phyloP scores from a whole-genome alignment of 1,140 invertebrate genomes.

The Plutomurus gul region DNA sequence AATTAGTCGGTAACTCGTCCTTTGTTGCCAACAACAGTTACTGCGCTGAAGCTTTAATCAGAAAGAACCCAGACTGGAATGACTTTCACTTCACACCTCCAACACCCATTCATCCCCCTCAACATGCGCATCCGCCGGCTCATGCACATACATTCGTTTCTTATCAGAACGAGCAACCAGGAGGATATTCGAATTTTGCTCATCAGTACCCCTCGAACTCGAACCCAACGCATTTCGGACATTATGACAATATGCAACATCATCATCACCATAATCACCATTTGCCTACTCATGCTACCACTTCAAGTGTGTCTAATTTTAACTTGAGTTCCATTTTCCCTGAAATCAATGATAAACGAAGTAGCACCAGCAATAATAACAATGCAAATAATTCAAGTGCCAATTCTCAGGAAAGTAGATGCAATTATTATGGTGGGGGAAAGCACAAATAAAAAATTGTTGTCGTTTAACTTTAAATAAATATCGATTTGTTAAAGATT shows the following conservation, averaged over 20 bases:
- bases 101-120: not conserved
- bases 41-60: conserved; percentile 45
- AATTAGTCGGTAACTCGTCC: conserved; percentile 34
- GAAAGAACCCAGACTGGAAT: conserved; percentile 42
- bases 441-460: not conserved
- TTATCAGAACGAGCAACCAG: conserved; percentile 25
- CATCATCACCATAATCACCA: conserved; percentile 33
- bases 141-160: not conserved
- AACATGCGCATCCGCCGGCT: not conserved
- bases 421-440: conserved; percentile 10
- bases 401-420: not conserved
- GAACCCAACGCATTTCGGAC: not conserved
- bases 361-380: not conserved
- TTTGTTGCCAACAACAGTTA: conserved; percentile 37
- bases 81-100: conserved; percentile 35
- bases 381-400: not conserved
- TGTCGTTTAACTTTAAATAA: too few species aligned
- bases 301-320: conserved; percentile 49
- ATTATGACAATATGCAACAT: conserved; percentile 10
- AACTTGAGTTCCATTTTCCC: conserved; percentile 53
- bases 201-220: not conserved
- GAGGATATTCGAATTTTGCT: not conserved
- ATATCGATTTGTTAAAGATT: too few species aligned
- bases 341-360: conserved; percentile 51
- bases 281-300: not conserved